Percentiles rank a stretch among this genome's conserved stretches.
Evolutionary conservation across 2,113 vertebrate species (phyloP).

Genomic region (Bubo scandiacus): DNA sequence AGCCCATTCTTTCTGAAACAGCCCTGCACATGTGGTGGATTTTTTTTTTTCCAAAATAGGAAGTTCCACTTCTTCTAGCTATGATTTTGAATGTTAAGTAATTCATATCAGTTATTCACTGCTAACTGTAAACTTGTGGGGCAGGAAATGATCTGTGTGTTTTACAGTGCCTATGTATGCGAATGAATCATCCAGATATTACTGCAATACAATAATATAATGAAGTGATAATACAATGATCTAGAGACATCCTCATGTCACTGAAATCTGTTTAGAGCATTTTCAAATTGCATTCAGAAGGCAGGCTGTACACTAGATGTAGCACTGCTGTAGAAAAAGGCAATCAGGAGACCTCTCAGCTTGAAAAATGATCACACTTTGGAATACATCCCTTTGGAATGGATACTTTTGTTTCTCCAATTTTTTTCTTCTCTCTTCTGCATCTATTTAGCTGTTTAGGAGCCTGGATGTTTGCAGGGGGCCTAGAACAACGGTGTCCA

Average conservation of each 20-base stretch:
- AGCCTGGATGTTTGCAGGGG: background rate
- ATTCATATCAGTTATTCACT: background rate
- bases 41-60: background rate
- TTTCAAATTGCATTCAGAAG: background rate
- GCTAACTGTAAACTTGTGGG: background rate
- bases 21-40: background rate
- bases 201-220: background rate
- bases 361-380: background rate
- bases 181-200: background rate
- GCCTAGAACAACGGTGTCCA: background rate
- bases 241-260: background rate
- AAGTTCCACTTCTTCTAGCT: background rate
- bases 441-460: background rate
- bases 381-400: background rate
- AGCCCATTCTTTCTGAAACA: background rate
- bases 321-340: background rate
- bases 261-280: background rate
- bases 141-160: background rate
- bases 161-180: background rate
- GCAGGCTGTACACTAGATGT: background rate
- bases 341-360: background rate
- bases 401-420: background rate
- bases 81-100: background rate
- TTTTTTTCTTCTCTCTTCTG: background rate
- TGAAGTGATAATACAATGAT: background rate